Evolutionary conservation across 2,797 vertebrate species (phyloP).

Genomic region (Linurgus olivaceus): DNA sequence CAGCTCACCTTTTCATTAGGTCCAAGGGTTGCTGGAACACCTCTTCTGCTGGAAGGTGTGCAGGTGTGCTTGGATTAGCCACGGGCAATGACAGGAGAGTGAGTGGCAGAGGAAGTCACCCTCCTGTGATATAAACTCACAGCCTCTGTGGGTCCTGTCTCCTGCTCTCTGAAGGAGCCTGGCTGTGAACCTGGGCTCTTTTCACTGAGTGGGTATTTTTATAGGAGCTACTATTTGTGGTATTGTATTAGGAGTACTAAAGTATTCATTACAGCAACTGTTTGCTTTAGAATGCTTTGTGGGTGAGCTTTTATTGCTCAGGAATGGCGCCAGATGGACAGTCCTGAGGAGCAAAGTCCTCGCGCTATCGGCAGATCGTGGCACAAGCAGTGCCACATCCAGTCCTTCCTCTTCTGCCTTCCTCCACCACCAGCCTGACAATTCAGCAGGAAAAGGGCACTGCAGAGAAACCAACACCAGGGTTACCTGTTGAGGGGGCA

Average conservation of each 20-base stretch:
- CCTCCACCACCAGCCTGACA: neutral
- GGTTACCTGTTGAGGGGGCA: neutral
- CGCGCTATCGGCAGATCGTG: neutral
- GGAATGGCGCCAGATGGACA: constrained; percentile 45
- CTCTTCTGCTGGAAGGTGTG: neutral
- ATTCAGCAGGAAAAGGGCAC: neutral
- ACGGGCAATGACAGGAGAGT: accelerated
- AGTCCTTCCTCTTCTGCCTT: neutral
- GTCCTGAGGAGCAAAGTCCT: constrained; percentile 59
- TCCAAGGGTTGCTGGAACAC: neutral
- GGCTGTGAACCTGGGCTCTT: neutral
- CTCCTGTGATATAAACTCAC: neutral
- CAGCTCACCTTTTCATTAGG: neutral
- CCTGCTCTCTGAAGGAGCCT: neutral
- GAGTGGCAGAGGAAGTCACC: neutral
- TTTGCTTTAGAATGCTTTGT: constrained; percentile 45
- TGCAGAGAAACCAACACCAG: neutral
- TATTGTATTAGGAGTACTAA: constrained; percentile 23
- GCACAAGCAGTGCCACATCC: neutral
- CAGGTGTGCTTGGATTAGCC: neutral
- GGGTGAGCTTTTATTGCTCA: constrained; percentile 47
- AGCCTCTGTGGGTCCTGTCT: neutral
- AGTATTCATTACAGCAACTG: constrained; percentile 39
- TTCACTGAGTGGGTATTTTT: neutral
- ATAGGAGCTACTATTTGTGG: neutral